Evolutionary conservation across 2,888 invertebrate genomes (phyloP).

Genomic region (Oxytorus armatus): DNA sequence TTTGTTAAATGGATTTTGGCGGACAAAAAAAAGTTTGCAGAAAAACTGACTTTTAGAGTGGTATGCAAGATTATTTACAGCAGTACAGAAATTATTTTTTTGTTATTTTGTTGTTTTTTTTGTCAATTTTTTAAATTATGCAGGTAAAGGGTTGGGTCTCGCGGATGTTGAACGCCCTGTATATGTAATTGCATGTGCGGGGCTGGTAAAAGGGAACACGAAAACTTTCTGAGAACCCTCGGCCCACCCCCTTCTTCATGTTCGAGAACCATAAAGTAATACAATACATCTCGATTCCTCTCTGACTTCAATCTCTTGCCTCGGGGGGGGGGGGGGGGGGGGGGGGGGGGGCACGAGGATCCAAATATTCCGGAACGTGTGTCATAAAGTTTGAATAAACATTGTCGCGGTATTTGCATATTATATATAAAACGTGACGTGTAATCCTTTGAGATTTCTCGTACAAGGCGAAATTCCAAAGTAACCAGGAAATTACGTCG

Average conservation of each 20-base stretch:
- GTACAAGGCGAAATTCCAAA: constrained; percentile 53
- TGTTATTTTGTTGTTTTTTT: too few species aligned
- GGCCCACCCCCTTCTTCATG: constrained; percentile 2
- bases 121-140: too few species aligned
- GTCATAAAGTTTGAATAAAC: constrained; percentile 13
- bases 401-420: constrained; percentile 20
- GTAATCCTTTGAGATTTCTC: constrained; percentile 1
- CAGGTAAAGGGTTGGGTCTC: too few species aligned
- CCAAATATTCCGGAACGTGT: constrained; percentile 25
- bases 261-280: background rate
- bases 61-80: too few species aligned
- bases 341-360: background rate
- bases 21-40: too few species aligned
- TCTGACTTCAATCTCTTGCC: constrained; percentile 36
- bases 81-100: too few species aligned
- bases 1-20: too few species aligned
- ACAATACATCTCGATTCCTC: constrained; percentile 45
- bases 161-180: background rate
- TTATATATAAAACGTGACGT: constrained; percentile 3
- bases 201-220: constrained; percentile 36
- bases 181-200: constrained; percentile 25
- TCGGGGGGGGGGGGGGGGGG: constrained; percentile 14
- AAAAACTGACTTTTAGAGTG: too few species aligned
- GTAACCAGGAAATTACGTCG: constrained; percentile 58
- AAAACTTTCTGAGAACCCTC: constrained; percentile 46